Base-by-base conservation (phyloP, 2,113 vertebrate species). In the Struthidea cinerea region DNA sequence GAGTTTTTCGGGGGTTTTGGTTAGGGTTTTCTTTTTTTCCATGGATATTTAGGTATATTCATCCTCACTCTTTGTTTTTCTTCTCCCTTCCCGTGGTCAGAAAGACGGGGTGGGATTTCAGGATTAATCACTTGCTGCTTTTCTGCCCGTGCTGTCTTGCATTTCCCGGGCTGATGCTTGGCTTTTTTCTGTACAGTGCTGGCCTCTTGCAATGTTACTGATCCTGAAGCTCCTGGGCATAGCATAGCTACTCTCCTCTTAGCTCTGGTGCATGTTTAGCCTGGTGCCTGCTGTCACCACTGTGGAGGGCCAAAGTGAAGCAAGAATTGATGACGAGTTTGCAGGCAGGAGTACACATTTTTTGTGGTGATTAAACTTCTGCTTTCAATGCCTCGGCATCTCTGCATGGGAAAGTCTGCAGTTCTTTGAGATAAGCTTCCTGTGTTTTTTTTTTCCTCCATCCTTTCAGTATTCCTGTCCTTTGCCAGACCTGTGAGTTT, bases 241-340 rank as follows among this genome's bases (percentile, higher is more conserved):
- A 60, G 39, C 3, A 1, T 53, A 64, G 65, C 52, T 76, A 2
- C 59, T 79, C 39, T 91, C 50, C 32, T 61, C 68, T 70, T 46
- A 12, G 39, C 60, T 69, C 37, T 0, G 0, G 23, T 1, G 3
- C 55, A 9, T 0, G 0, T 56, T 91, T 70, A 53, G 33, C 68
- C 42, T n/a, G 55, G 39, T 89, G 47, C 73, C 73, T 75, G 42
- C 59, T 94, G 81, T 82, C 73, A 32, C 69, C 24, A 1, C 78
- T 75, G 42, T 32, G 70, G 53, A 91, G 70, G 74, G 82, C 73
- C 41, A 16, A 2, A 93, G 89, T 4, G 24, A 82, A 71, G 73
- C 52, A 39, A 44, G 67, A 60, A 75, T 42, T 93, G 71, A 46
- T 2, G 3, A 21, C 24, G 67, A 84, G 53, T 68, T 81, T 93